phyloP scores from a whole-genome alignment of 2,888 invertebrate genomes.

The Tuberolachnus salignus region DNA sequence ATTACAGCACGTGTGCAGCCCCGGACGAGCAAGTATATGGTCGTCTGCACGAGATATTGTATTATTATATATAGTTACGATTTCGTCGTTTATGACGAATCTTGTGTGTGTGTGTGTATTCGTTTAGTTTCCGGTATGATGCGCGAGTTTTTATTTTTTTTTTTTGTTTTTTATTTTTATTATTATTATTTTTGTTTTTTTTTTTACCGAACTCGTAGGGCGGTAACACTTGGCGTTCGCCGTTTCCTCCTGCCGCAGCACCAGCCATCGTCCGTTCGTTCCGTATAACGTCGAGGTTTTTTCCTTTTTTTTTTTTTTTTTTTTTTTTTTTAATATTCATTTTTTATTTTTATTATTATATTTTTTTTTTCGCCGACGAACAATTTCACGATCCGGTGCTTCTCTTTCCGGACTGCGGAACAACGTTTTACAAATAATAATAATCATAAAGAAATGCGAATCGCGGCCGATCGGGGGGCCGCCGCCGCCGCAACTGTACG shows the following conservation, averaged over 20 bases:
- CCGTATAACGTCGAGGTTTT: conserved; percentile 27
- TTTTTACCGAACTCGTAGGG: too few relatives aligned
- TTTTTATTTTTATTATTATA: conserved; percentile 9
- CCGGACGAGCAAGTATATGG: background rate
- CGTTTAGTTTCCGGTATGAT: conserved; percentile 25
- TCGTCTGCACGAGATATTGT: background rate
- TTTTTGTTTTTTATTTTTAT: too few relatives aligned
- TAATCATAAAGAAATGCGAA: background rate
- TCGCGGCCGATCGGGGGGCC: background rate
- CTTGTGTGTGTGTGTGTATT: background rate
- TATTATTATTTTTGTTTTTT: too few relatives aligned
- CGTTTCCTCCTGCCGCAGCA: conserved; percentile 1
- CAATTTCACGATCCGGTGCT: conserved; percentile 52
- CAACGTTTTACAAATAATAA: conserved; percentile 11
- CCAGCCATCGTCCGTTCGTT: background rate
- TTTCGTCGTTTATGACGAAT: conserved; percentile 34
- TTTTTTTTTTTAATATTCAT: conserved; percentile 11
- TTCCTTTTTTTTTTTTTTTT: too few relatives aligned
- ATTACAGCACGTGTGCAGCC: background rate
- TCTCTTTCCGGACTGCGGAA: conserved; percentile 52
- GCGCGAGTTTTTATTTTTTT: background rate
- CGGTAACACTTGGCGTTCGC: conserved; percentile 32
- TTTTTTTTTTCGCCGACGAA: conserved; percentile 22
- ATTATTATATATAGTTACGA: conserved; percentile 2
- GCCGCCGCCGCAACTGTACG: background rate